These are phyloP conservation scores for Calameuta filiformis DNA, from an alignment of 2,888 invertebrate genomes.

Conservation along the genomic window DNA sequence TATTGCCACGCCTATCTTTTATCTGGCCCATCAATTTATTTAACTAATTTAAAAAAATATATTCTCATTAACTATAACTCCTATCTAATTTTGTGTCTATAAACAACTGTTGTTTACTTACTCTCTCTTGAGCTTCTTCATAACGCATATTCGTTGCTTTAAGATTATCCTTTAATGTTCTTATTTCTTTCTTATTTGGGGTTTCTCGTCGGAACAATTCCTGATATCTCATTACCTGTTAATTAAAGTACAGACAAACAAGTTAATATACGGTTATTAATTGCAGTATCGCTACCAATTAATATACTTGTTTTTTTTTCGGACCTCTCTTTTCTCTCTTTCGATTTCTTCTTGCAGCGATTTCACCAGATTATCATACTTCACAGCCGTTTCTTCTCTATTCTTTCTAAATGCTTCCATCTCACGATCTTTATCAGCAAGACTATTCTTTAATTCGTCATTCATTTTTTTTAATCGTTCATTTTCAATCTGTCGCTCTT, in stretches of 20 bases:
- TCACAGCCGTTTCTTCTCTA: constrained; percentile 44
- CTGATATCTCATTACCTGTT: constrained; percentile 41
- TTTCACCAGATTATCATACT: constrained; percentile 49
- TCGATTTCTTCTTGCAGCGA: constrained; percentile 46
- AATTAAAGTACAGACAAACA: not conserved
- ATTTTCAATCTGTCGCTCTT: constrained; percentile 38
- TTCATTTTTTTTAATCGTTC: constrained; percentile 36
- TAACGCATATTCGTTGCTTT: constrained; percentile 25
- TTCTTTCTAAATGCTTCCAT: constrained; percentile 49
- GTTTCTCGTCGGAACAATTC: constrained; percentile 38
- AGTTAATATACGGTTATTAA: not conserved
- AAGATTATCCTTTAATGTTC: constrained; percentile 25
- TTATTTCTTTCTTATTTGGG: constrained; percentile 32
- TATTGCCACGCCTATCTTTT: constrained; percentile 26
- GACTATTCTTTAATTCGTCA: constrained; percentile 33
- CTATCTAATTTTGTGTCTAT: not conserved
- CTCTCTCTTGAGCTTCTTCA: constrained; percentile 20
- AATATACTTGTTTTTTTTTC: not conserved
- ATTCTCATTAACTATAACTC: not conserved
- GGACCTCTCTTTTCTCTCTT: constrained; percentile 42
- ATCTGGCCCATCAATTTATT: not conserved
- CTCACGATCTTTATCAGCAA: constrained; percentile 44
- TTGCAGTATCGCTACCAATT: not conserved
- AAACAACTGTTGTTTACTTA: not conserved
- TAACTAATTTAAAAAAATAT: not conserved